phyloP scores from a whole-genome alignment of 2,888 invertebrate species.

The Drosophila niveifrons region DNA sequence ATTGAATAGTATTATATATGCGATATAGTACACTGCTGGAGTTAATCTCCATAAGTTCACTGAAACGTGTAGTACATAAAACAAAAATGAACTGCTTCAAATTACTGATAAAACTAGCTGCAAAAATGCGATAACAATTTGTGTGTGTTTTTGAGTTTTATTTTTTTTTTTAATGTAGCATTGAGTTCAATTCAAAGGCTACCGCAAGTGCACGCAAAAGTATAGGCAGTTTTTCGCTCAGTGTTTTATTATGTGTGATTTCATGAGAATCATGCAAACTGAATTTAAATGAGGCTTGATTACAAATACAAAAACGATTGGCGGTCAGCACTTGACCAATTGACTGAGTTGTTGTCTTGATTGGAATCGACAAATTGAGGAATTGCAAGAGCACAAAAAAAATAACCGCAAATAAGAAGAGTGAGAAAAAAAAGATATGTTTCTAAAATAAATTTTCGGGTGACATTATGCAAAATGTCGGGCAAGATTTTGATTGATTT shows the following conservation, averaged over 20 bases:
- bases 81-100: background rate
- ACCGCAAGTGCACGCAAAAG: background rate
- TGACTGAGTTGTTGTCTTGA: conserved; percentile 67
- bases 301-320: conserved; percentile 65
- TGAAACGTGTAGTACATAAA: conserved; percentile 5
- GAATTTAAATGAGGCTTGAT: conserved; percentile 80
- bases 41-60: conserved; percentile 13
- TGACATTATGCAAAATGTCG: conserved; percentile 28
- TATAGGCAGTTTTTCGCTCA: conserved; percentile 29
- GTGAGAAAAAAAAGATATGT: conserved; percentile 31
- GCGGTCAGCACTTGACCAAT: conserved; percentile 78
- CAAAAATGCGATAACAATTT: conserved; percentile 5
- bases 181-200: conserved; percentile 7
- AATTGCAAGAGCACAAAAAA: conserved; percentile 34
- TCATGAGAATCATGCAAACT: conserved; percentile 74
- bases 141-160: background rate
- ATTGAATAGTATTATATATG: background rate
- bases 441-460: conserved; percentile 9
- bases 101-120: conserved; percentile 1
- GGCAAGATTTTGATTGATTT: conserved; percentile 66
- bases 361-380: conserved; percentile 58
- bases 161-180: background rate
- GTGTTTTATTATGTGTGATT: conserved; percentile 51
- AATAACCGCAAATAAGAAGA: conserved; percentile 1
- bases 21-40: background rate